Evolutionary conservation across 2,888 invertebrate species (phyloP).

Genomic region (Drosophila quasianomalipes): DNA sequence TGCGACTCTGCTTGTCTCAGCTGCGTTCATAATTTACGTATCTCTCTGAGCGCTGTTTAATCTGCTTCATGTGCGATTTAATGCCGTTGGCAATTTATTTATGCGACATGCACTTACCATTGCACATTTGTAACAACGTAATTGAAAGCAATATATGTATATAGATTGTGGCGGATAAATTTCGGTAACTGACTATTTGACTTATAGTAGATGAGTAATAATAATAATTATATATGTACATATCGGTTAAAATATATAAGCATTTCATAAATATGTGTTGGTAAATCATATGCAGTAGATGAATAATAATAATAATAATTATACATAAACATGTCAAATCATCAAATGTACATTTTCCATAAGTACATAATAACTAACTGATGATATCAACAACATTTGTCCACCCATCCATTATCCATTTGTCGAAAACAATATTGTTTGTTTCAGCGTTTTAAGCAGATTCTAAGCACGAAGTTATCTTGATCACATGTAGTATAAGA

Average conservation of each 20-base stretch:
- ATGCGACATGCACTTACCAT: constrained; percentile 32
- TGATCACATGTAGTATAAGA: background rate
- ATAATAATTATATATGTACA: background rate
- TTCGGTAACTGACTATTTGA: background rate
- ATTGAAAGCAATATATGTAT: background rate
- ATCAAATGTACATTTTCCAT: background rate
- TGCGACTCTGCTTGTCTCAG: constrained; percentile 26
- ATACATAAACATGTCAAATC: no score
- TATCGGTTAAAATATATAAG: background rate
- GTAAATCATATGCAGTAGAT: background rate
- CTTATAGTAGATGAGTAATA: background rate
- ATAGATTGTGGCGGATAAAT: background rate
- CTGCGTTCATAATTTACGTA: constrained; percentile 53
- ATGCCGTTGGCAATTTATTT: constrained; percentile 38
- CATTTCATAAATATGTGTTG: background rate
- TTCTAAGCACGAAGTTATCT: background rate
- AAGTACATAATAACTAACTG: background rate
- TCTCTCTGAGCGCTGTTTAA: constrained; percentile 43
- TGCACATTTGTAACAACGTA: constrained; percentile 37
- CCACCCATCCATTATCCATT: background rate
- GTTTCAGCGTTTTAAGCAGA: background rate
- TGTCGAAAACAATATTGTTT: background rate
- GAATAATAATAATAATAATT: no score
- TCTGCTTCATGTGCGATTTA: constrained; percentile 55
- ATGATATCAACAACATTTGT: background rate